These are phyloP conservation scores for Colius striatus DNA, from an alignment of 2,113 vertebrate genomes.

Conservation along the genomic window DNA sequence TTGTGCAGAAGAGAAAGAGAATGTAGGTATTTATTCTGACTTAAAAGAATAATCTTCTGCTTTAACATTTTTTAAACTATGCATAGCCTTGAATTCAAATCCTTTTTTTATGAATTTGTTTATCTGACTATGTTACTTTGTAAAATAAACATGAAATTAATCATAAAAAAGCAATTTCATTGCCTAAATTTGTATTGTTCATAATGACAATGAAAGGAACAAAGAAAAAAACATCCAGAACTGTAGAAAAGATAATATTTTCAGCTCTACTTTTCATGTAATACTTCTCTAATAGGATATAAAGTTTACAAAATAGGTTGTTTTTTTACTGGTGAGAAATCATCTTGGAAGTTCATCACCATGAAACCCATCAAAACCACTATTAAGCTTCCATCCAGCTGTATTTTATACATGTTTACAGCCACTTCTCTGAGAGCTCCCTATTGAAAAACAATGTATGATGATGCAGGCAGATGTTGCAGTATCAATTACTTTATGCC, in stretches of 20 bases:
- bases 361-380: not conserved
- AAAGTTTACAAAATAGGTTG: not conserved
- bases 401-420: constrained; percentile 13
- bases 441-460: not conserved
- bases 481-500: not conserved
- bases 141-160: constrained; percentile 11
- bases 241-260: not conserved
- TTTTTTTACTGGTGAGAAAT: constrained; percentile 29
- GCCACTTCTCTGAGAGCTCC: not conserved
- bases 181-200: not conserved
- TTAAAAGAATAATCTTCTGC: constrained; percentile 30
- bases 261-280: not conserved
- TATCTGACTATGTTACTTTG: not conserved
- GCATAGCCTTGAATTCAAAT: not conserved
- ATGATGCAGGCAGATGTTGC: constrained; percentile 2
- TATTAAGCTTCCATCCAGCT: constrained; percentile 16
- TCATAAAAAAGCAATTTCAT: not conserved
- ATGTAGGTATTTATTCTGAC: constrained; percentile 28
- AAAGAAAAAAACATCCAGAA: not conserved
- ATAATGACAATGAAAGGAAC: not conserved
- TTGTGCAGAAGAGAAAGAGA: constrained; percentile 63
- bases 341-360: not conserved
- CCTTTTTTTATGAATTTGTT: constrained; percentile 4
- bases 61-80: constrained; percentile 16
- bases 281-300: not conserved